Percentiles rank a stretch among this genome's conserved stretches.
These are phyloP conservation scores for Heterohyrax brucei DNA, from an alignment of 2,797 vertebrate genomes.

Conservation along the genomic window DNA sequence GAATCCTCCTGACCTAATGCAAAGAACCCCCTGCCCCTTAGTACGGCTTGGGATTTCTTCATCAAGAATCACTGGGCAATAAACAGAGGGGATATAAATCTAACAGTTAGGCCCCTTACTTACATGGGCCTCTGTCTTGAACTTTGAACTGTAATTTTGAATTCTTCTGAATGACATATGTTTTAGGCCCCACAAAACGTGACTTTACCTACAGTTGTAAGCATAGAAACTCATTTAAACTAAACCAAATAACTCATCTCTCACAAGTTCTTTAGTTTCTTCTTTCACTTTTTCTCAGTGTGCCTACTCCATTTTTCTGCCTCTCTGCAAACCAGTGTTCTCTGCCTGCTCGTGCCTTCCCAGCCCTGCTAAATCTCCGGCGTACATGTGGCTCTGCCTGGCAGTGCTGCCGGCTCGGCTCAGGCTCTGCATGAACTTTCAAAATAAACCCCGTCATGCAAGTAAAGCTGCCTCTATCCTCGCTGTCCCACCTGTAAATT, in stretches of 20 bases:
- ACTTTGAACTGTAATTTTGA: not conserved
- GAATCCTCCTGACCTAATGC: not conserved
- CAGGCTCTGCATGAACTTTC: not conserved
- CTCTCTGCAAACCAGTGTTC: not conserved
- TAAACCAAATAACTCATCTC: not conserved
- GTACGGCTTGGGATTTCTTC: not conserved
- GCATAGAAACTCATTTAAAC: slow-evolving; percentile 7
- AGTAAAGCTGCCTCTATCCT: not conserved
- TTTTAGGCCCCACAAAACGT: not conserved
- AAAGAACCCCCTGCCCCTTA: not conserved
- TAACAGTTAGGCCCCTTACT: not conserved
- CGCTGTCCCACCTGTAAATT: not conserved
- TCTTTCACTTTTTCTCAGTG: not conserved
- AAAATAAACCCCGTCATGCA: not conserved
- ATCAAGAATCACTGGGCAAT: not conserved
- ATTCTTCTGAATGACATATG: not conserved
- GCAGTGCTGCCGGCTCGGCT: not conserved
- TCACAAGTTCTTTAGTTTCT: not conserved
- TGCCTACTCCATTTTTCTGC: not conserved
- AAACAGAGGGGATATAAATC: not conserved
- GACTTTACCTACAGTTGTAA: not conserved
- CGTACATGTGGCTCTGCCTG: not conserved
- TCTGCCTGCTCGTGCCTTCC: not conserved
- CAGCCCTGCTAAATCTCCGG: not conserved
- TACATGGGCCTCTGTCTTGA: not conserved